Evolutionary conservation across 1,140 invertebrate species (phyloP).

Genomic region (Anoplophora glabripennis): DNA sequence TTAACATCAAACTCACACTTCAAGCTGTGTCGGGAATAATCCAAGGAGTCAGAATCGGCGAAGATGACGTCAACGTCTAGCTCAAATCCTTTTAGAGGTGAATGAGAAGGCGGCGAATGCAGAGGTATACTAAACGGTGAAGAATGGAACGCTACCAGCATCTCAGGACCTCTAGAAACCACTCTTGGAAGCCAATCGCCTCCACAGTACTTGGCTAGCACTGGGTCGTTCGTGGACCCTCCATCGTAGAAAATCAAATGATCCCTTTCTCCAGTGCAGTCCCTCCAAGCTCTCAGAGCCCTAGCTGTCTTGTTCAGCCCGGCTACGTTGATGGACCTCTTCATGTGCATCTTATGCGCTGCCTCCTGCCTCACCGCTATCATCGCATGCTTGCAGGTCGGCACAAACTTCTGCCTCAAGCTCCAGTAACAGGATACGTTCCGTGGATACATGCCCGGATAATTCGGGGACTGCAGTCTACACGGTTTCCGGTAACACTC

Average conservation of each 20-base stretch:
- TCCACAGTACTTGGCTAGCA: conserved; percentile 83
- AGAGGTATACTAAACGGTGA: conserved; percentile 72
- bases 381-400: conserved; percentile 85
- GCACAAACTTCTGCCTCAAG: conserved; percentile 75
- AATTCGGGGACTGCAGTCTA: conserved; percentile 81
- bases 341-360: conserved; percentile 69
- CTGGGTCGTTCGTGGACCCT: conserved; percentile 70
- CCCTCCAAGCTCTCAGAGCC: conserved; percentile 73
- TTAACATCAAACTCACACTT: conserved; percentile 72
- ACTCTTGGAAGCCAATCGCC: conserved; percentile 76
- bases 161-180: conserved; percentile 68
- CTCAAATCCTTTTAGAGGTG: conserved; percentile 71
- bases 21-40: conserved; percentile 60
- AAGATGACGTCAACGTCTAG: conserved; percentile 84
- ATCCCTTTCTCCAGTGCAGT: conserved; percentile 77
- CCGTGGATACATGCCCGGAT: conserved; percentile 85
- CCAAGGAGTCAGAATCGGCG: conserved; percentile 75
- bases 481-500: conserved; percentile 82
- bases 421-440: conserved; percentile 83
- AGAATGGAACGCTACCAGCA: conserved; percentile 83
- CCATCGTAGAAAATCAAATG: conserved; percentile 85
- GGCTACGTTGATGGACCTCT: conserved; percentile 60
- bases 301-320: conserved; percentile 66
- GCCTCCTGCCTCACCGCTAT: conserved; percentile 73
- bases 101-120: conserved; percentile 53